Percentiles rank a stretch among this genome's conserved stretches.
Evolutionary conservation across 2,113 vertebrate genomes (phyloP).

Genomic region (Paedocypris sp.): DNA sequence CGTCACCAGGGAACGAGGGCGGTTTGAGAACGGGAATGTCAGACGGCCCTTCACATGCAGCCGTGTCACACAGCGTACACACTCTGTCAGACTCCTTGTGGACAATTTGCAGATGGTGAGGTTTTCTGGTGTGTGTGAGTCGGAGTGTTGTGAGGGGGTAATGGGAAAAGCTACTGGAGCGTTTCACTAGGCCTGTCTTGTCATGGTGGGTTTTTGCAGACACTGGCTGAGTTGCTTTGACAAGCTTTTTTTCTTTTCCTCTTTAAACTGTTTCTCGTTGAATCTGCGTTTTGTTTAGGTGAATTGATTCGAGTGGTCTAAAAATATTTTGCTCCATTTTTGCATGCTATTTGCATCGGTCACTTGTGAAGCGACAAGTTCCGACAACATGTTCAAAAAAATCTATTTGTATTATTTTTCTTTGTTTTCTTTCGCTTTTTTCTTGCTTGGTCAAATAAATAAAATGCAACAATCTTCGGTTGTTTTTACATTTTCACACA

Average conservation of each 20-base stretch:
- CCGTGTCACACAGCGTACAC: not conserved
- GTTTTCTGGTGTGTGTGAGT: conserved; percentile 18
- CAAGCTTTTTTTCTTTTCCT: not conserved
- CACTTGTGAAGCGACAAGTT: too few species aligned
- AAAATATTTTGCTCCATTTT: too few species aligned
- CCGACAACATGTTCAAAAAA: too few species aligned
- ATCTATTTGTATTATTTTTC: too few species aligned
- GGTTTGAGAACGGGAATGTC: conserved; percentile 21
- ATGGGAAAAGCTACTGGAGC: conserved; percentile 52
- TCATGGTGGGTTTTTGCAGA: conserved; percentile 50
- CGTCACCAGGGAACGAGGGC: not conserved
- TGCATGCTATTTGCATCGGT: too few species aligned
- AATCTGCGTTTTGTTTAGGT: not conserved
- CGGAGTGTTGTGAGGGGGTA: conserved; percentile 34
- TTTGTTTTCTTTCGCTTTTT: too few species aligned
- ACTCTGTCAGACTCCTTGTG: not conserved
- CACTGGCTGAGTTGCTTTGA: conserved; percentile 35
- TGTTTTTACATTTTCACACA: too few species aligned
- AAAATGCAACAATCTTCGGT: too few species aligned
- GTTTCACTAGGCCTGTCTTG: conserved; percentile 39
- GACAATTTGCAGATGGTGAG: conserved; percentile 35
- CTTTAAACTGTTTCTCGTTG: not conserved
- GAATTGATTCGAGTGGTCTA: too few species aligned
- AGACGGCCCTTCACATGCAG: conserved; percentile 10
- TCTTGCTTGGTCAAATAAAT: too few species aligned